phyloP scores from a whole-genome alignment of 1,140 invertebrate species.

The Dreissena polymorpha region DNA sequence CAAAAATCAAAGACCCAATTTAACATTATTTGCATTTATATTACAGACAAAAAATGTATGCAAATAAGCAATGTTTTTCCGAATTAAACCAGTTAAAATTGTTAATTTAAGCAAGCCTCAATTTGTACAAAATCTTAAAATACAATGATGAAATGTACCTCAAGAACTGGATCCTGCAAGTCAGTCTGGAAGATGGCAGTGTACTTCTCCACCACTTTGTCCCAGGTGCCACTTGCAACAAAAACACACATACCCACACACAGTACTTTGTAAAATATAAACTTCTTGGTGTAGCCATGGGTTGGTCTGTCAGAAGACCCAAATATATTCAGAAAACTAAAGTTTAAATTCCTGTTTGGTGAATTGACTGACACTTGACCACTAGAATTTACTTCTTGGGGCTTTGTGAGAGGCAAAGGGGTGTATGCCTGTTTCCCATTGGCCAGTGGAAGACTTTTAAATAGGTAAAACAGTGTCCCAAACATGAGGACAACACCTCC shows the following conservation, averaged over 20 bases:
- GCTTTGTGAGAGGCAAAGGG: slow-evolving; percentile 56
- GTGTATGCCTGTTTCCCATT: slow-evolving; percentile 23
- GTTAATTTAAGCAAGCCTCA: too few species aligned
- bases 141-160: slow-evolving; percentile 61
- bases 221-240: slow-evolving; percentile 62
- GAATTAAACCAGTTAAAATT: too few species aligned
- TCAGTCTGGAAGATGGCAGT: slow-evolving; percentile 61
- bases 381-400: slow-evolving; percentile 27
- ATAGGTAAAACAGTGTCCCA: slow-evolving; percentile 68
- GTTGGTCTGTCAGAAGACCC: slow-evolving; percentile 35
- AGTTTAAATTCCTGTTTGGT: slow-evolving; percentile 41
- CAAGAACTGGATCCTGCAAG: slow-evolving; percentile 57
- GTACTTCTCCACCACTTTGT: slow-evolving; percentile 61
- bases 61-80: too few species aligned
- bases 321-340: slow-evolving; percentile 45
- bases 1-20: too few species aligned
- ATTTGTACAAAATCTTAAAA: too few species aligned
- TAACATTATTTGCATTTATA: too few species aligned
- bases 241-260: slow-evolving; percentile 65
- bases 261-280: slow-evolving; percentile 67
- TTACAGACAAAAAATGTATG: too few species aligned
- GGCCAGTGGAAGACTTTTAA: slow-evolving; percentile 58
- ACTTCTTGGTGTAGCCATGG: slow-evolving; percentile 55
- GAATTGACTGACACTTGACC: slow-evolving; percentile 46
- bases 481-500: slow-evolving; percentile 68